A percentile compares a stretch with the other conserved stretches of the same genome.
phyloP scores from a whole-genome alignment of 2,888 invertebrate genomes.

The Rambutsinella grinnellia region DNA sequence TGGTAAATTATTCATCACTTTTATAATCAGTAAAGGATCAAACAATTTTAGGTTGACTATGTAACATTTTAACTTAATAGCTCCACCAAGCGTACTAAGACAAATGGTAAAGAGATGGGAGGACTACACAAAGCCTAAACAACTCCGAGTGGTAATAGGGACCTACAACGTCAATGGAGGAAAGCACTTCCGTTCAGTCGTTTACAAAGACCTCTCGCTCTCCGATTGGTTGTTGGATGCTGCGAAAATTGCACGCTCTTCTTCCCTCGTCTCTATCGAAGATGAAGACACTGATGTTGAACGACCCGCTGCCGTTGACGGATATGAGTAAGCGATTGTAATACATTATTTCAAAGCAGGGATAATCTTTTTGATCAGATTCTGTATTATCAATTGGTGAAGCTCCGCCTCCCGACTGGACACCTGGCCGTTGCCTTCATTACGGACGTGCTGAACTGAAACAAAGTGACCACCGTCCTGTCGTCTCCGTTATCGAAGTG shows the following conservation, averaged over 20 bases:
- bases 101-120: conserved; percentile 87
- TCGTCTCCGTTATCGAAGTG: conserved; percentile 90
- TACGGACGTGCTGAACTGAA: conserved; percentile 96
- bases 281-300: conserved; percentile 67
- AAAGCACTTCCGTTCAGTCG: conserved; percentile 96
- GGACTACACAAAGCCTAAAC: conserved; percentile 81
- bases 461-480: conserved; percentile 97
- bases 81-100: conserved; percentile 84
- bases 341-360: conserved; percentile 14
- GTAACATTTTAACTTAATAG: conserved; percentile 68
- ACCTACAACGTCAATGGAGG: conserved; percentile 99
- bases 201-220: conserved; percentile 88
- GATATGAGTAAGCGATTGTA: conserved; percentile 74
- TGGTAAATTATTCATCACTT: too few relatives aligned
- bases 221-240: conserved; percentile 93
- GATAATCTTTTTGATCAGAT: conserved; percentile 60
- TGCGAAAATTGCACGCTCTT: conserved; percentile 74
- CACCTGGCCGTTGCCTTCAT: conserved; percentile 83
- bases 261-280: conserved; percentile 69
- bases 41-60: not conserved
- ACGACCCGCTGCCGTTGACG: conserved; percentile 77
- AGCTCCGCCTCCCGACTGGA: conserved; percentile 74
- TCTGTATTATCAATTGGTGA: conserved; percentile 48
- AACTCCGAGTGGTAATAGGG: conserved; percentile 87
- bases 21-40: too few relatives aligned